phyloP scores from a whole-genome alignment of 2,113 vertebrate species.

The Ibidorhyncha struthersii region DNA sequence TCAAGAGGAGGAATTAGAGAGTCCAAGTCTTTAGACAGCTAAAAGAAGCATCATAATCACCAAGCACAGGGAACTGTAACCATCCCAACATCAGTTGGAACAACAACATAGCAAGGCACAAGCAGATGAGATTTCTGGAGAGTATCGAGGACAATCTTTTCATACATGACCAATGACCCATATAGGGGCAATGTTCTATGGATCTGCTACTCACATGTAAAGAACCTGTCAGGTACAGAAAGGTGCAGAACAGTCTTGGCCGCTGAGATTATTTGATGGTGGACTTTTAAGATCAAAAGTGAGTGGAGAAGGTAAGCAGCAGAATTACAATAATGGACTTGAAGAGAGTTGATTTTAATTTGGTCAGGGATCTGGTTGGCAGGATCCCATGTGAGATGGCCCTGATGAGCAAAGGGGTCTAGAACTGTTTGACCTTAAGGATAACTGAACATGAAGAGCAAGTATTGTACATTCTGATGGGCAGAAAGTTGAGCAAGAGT shows the following conservation, averaged over 20 bases:
- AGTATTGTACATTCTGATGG: background rate
- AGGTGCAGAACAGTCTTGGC: background rate
- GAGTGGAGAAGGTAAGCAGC: background rate
- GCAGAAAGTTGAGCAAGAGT: background rate
- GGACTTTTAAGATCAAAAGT: background rate
- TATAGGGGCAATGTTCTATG: background rate
- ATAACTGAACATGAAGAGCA: background rate
- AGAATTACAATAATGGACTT: background rate
- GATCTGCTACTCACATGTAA: background rate
- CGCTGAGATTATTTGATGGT: background rate
- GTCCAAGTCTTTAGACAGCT: background rate
- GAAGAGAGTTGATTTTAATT: background rate
- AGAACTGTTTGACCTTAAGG: background rate
- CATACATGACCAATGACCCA: background rate
- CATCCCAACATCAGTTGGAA: background rate
- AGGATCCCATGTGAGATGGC: background rate
- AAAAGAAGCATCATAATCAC: background rate
- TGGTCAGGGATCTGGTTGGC: background rate
- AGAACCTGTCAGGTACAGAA: fast-evolving
- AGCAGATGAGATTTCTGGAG: background rate
- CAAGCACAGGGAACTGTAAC: background rate
- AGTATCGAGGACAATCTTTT: background rate
- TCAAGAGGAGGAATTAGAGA: background rate
- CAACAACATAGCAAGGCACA: background rate
- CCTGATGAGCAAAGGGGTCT: background rate